Evolutionary conservation across 2,888 invertebrate genomes (phyloP), one percentile per base, ranked within the genome.

Genomic region (Arge pagana): DNA sequence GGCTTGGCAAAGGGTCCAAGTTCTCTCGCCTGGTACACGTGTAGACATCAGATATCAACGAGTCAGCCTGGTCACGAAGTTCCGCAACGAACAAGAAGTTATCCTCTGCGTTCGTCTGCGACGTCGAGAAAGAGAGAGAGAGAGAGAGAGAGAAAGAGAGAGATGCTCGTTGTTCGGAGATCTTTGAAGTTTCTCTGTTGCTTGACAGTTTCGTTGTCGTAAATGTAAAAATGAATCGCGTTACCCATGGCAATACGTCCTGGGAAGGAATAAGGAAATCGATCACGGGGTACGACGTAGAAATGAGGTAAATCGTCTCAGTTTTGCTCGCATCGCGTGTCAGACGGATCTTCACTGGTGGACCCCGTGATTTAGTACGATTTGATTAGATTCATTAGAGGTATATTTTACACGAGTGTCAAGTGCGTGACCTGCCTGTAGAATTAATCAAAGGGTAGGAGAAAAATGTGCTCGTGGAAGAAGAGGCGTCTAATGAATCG

Each of bases 11-110:
- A 30, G 31, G 50, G 60, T 56, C 58, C 54, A 60, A 41, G 53
- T 58, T 57, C 57, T 58, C 57, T 58, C 53, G 61, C 61, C 19
- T 31, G 15, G 58, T 55, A 61, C 69, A 67, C 67, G 60, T 67
- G 66, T 67, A 68, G 56, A 66, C 64, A 67, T 70, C 67, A 62
- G 65, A 65, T 63, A 63, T 56, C 57, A 60, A n/a, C n/a, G 5
- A 18, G 11, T 18, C 10, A 42, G 30, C 6, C 28, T 26, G 16
- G 42, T 19, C 13, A n/a, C 28, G 26, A 23, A 24, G 13, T 31
- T 4, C n/a, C n/a, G 13, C 4, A 31, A 5, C 31, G 10, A 31
- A 31, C 19, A 21, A 18, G 11, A 13, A 36, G 18, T 37, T 19
- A 5, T 21, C 6, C n/a, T 21, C 8, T 15, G 6, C 11, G 11